Evolutionary conservation across 2,797 vertebrate genomes (phyloP).

Genomic region (Clarias fuscus): DNA sequence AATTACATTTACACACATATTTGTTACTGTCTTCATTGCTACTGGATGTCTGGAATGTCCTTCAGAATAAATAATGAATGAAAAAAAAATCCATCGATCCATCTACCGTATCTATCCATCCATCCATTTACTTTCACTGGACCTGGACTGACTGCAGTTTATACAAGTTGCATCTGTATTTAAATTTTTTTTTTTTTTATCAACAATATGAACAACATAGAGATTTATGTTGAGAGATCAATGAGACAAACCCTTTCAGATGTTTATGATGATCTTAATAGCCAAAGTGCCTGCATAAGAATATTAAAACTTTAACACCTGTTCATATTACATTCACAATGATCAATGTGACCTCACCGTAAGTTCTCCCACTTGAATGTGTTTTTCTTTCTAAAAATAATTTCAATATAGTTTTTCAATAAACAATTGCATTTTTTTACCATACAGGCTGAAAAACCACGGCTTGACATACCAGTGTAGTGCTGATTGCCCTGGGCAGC

Average conservation of each 20-base stretch:
- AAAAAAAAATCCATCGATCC: too few relatives aligned
- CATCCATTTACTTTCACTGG: too few relatives aligned
- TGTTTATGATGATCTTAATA: not conserved
- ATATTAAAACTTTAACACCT: not conserved
- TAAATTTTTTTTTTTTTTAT: not conserved
- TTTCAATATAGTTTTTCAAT: not conserved
- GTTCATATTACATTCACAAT: not conserved
- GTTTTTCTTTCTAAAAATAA: too few relatives aligned
- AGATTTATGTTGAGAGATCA: not conserved
- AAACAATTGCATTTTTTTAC: not conserved
- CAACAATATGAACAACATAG: not conserved
- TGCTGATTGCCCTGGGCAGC: slow-evolving; percentile 98
- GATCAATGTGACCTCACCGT: not conserved
- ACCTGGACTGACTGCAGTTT: not conserved
- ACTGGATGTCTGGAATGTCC: too few relatives aligned
- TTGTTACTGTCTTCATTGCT: too few relatives aligned
- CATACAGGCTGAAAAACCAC: not conserved
- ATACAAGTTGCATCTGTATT: not conserved
- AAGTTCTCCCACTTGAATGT: not conserved
- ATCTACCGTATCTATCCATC: too few relatives aligned
- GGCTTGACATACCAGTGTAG: slow-evolving; percentile 85
- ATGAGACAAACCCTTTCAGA: not conserved
- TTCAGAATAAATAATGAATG: too few relatives aligned
- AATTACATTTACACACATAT: too few relatives aligned
- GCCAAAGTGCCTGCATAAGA: too few relatives aligned